phyloP scores from a whole-genome alignment of 2,888 invertebrate genomes.

The Polietes domitor region DNA sequence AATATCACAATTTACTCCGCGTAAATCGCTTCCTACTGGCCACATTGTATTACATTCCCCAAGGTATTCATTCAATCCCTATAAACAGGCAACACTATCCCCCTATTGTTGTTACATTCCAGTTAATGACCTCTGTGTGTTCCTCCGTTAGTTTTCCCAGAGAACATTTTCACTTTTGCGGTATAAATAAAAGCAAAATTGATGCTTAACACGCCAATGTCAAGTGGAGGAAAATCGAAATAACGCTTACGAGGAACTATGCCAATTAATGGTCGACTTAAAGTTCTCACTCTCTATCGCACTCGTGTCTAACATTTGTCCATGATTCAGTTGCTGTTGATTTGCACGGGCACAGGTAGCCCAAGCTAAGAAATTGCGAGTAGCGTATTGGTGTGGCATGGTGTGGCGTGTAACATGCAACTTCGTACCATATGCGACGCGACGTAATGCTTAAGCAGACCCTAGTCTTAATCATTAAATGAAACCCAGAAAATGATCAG shows the following conservation, averaged over 20 bases:
- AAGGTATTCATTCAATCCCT: no score
- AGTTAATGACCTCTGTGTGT: background rate
- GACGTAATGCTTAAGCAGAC: background rate
- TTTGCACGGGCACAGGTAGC: background rate
- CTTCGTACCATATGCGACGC: background rate
- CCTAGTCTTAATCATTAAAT: background rate
- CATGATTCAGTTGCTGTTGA: background rate
- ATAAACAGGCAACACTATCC: no score
- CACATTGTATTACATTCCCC: no score
- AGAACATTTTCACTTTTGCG: background rate
- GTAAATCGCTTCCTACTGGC: no score
- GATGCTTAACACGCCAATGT: slow-evolving; percentile 10
- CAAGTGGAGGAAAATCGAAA: background rate
- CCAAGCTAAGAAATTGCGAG: background rate
- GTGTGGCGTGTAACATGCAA: slow-evolving; percentile 28
- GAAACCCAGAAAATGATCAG: background rate
- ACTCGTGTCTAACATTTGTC: background rate
- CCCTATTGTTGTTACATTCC: background rate
- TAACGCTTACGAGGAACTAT: background rate
- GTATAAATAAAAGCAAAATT: background rate
- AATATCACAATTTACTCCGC: no score
- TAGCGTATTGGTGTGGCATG: background rate
- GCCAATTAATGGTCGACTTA: background rate
- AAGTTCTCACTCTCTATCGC: background rate
- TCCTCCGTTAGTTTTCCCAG: background rate